Conservation (phyloP, 1,140 invertebrate genomes). For the Maconellicoccus hirsutus region DNA sequence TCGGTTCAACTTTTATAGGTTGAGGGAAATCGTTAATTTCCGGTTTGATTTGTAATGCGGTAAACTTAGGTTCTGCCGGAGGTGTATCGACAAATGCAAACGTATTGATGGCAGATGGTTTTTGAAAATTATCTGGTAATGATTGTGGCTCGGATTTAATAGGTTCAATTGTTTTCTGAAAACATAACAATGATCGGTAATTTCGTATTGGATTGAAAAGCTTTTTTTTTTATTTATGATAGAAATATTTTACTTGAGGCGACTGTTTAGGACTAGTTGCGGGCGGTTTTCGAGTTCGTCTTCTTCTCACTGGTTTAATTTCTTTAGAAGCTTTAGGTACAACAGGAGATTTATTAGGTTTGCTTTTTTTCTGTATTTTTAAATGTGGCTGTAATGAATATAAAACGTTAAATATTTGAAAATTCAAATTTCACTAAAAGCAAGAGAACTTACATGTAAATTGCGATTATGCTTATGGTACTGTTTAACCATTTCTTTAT, state of each 20-base stretch:
- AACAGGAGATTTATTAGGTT: slow-evolving; percentile 2
- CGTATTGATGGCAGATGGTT: neutral
- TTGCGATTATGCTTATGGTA: neutral
- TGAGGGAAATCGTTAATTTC: neutral
- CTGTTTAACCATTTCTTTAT: slow-evolving; percentile 45
- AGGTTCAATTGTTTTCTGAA: slow-evolving; percentile 1
- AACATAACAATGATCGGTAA: neutral
- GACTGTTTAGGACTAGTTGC: neutral
- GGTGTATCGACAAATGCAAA: neutral
- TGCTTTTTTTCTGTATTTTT: slow-evolving; percentile 5
- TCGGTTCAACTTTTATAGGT: neutral
- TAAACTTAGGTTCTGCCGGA: neutral
- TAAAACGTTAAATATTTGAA: neutral
- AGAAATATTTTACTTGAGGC: neutral
- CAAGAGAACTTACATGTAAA: neutral
- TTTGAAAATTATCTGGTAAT: neutral
- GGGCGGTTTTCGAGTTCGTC: neutral
- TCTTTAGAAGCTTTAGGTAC: neutral
- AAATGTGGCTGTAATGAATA: neutral
- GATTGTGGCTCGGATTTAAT: neutral
- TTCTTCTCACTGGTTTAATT: neutral
- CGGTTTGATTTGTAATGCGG: neutral
- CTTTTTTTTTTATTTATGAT: no score
- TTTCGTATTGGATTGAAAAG: no score
- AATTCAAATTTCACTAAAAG: neutral